Evolutionary conservation across 1,140 invertebrate species (phyloP), one percentile per base, ranked within the genome.

Genomic region (Panagrolaimus sp.): DNA sequence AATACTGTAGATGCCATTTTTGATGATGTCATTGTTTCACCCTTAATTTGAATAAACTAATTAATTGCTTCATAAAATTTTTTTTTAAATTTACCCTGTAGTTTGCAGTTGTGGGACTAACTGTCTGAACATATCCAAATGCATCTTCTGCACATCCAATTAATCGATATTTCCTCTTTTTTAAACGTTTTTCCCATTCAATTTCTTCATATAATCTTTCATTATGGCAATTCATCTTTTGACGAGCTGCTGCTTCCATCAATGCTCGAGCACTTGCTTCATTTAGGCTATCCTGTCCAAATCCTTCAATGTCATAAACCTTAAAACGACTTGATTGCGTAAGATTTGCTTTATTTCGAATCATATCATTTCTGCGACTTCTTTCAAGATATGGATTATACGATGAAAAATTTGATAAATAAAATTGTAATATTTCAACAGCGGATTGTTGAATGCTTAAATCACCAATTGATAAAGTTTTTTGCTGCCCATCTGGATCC

Each of bases 401-500:
- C 9, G 64, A 20, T 8, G 74, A 68, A 48, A 76, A 76, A 23
- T 74, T 25, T 1, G 77, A 63, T 25, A 43, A 43, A 64, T 74
- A 74, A 46, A 67, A 46, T 42, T 65, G 53, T n/a, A 74, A 63
- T 3, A 74, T 63, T 67, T 66, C 38, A 27, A 74, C 73, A 23
- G 74, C 73, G 1, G 74, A 74, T 51, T 76, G 73, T 57, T 76
- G 74, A 44, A 76, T 79, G 23, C 71, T 78, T 51, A 69, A 72
- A 7, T 70, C 63, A 13, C 69, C 75, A 47, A 76, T 66, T 23
- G 76, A 27, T 7, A 72, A 25, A 5, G 73, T 65, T 25, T 68
- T 74, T n/a, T 20, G 43, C 63, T 79, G 73, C 31, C 74, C 74
- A 63, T 76, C 68, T n/a, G 74, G 74, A 68, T 76, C 77, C 16